phyloP scores from a whole-genome alignment of 2,113 vertebrate genomes.

The Centropus bengalensis region DNA sequence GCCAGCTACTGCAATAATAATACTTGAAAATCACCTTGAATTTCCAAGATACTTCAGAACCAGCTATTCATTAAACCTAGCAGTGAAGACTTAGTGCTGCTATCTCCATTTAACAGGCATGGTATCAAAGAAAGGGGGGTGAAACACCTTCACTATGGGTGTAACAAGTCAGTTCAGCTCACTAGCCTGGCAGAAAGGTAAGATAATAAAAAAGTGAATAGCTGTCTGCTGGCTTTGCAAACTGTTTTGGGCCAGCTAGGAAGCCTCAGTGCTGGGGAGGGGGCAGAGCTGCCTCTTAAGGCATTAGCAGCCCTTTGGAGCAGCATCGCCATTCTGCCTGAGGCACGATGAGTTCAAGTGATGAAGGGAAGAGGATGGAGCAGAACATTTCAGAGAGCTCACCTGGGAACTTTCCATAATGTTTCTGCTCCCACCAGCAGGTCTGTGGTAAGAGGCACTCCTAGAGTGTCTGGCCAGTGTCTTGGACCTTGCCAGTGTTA shows the following conservation, averaged over 20 bases:
- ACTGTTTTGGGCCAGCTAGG: not conserved
- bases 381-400: not conserved
- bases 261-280: not conserved
- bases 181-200: not conserved
- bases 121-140: not conserved
- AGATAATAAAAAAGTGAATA: not conserved
- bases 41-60: not conserved
- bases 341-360: not conserved
- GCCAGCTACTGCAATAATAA: not conserved
- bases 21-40: not conserved
- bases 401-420: not conserved
- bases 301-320: not conserved
- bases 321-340: fast-evolving
- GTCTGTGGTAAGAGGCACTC: not conserved
- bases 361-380: not conserved
- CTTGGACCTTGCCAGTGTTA: not conserved
- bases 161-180: not conserved
- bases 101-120: not conserved
- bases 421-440: not conserved
- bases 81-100: not conserved
- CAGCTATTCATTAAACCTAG: not conserved
- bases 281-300: not conserved
- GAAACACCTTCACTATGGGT: not conserved
- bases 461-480: not conserved
- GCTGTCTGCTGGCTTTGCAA: not conserved